These are phyloP conservation scores for Metalampra italica DNA, from an alignment of 2,888 invertebrate genomes.

Conservation along the genomic window DNA sequence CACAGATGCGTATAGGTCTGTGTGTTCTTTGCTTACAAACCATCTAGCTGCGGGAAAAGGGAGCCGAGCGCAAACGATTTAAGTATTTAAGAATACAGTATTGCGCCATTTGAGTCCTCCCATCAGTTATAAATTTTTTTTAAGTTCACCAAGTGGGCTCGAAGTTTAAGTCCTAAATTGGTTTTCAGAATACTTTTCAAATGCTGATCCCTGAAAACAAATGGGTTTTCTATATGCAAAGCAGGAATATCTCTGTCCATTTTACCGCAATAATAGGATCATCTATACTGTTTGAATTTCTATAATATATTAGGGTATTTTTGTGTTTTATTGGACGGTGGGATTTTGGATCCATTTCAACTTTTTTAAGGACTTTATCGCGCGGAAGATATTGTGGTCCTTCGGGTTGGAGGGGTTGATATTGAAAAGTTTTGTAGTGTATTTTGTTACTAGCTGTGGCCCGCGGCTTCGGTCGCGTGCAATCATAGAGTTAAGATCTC, in stretches of 20 bases:
- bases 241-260: conserved; percentile 38
- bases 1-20: no score
- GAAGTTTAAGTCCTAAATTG: no score
- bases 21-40: no score
- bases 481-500: no score
- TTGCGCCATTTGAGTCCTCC: no score
- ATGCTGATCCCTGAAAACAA: conserved; percentile 24
- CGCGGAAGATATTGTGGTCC: conserved; percentile 66
- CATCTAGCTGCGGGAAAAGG: no score
- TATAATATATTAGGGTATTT: conserved; percentile 66
- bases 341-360: conserved; percentile 63
- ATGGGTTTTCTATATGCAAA: conserved; percentile 70
- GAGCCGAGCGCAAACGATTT: no score
- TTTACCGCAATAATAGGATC: conserved; percentile 63
- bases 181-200: neutral
- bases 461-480: no score
- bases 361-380: conserved; percentile 73
- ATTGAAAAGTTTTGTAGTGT: neutral
- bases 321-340: conserved; percentile 64
- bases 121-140: no score
- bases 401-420: conserved; percentile 21
- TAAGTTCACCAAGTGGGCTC: no score
- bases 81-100: no score
- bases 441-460: no score
- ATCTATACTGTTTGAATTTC: conserved; percentile 60